Evolutionary conservation across 2,888 invertebrate genomes (phyloP).

Genomic region (Gari tellinella): DNA sequence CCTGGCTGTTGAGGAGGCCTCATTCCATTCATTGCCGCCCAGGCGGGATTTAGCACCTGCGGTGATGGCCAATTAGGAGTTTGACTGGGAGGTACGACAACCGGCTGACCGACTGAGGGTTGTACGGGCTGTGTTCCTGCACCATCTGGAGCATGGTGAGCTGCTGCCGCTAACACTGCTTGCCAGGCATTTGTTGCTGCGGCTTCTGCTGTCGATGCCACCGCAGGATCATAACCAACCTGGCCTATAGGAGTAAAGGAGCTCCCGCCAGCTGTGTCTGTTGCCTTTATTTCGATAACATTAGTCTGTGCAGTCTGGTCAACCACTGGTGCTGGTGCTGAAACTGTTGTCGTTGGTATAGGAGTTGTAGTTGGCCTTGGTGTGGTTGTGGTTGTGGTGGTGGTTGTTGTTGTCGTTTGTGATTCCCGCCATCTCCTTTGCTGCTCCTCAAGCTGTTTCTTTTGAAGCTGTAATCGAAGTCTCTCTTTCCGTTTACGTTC

Average conservation of each 20-base stretch:
- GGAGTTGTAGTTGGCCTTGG: background rate
- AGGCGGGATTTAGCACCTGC: background rate
- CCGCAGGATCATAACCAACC: constrained; percentile 17
- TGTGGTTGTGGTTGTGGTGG: background rate
- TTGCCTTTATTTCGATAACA: background rate
- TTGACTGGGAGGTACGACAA: background rate
- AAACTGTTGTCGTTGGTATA: background rate
- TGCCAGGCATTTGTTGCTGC: constrained; percentile 46
- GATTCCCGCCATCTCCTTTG: constrained; percentile 13
- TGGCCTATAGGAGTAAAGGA: constrained; percentile 43
- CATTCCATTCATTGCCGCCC: no score
- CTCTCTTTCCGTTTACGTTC: constrained; percentile 14
- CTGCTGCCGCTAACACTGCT: constrained; percentile 40
- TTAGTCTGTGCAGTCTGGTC: background rate
- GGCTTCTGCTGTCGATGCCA: constrained; percentile 22
- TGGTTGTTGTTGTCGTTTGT: background rate
- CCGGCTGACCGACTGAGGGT: background rate
- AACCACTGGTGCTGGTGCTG: background rate
- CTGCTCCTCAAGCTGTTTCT: constrained; percentile 15
- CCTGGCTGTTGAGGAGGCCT: background rate
- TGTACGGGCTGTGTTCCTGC: background rate
- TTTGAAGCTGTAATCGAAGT: background rate
- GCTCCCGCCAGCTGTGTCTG: background rate
- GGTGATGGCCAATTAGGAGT: background rate
- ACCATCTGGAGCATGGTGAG: background rate